Percentiles rank a stretch among this genome's conserved stretches.
Conservation (phyloP, 2,797 vertebrate genomes). For the Sylvia borin region DNA sequence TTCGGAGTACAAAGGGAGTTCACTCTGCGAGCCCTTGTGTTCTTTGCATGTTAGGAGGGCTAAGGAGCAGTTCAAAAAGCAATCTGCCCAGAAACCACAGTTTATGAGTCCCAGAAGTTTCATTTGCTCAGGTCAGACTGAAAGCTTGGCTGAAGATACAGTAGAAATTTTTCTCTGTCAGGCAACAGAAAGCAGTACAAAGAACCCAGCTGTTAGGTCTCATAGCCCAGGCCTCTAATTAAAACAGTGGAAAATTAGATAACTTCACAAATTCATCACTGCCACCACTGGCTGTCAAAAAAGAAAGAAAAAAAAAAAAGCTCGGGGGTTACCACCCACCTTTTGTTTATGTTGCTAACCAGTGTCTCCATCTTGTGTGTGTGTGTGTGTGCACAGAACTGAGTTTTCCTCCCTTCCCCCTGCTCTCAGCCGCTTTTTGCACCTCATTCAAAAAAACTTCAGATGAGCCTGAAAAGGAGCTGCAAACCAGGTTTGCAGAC, state of each 20-base stretch:
- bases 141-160: conserved; percentile 86
- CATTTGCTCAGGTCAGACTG: conserved; percentile 81
- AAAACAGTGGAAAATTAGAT: conserved; percentile 99
- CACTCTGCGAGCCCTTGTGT: conserved; percentile 68
- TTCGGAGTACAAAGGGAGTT: conserved; percentile 73
- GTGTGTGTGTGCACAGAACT: neutral
- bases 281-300: conserved; percentile 90
- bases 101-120: conserved; percentile 82
- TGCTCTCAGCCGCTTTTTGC: conserved; percentile 12
- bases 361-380: conserved; percentile 81
- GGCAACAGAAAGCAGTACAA: conserved; percentile 90
- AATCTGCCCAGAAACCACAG: conserved; percentile 80
- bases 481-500: neutral
- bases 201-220: conserved; percentile 94
- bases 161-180: conserved; percentile 96
- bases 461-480: neutral
- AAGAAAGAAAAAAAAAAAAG: conserved; percentile 41
- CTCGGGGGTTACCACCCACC: conserved; percentile 90
- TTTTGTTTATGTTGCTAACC: conserved; percentile 89
- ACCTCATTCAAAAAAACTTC: conserved; percentile 5
- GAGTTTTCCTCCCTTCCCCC: neutral
- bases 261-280: conserved; percentile 97
- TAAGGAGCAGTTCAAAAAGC: conserved; percentile 76
- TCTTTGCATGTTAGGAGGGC: conserved; percentile 70
- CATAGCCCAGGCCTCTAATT: conserved; percentile 95